phyloP scores from a whole-genome alignment of 2,113 vertebrate genomes.

The Dromaius novaehollandiae region DNA sequence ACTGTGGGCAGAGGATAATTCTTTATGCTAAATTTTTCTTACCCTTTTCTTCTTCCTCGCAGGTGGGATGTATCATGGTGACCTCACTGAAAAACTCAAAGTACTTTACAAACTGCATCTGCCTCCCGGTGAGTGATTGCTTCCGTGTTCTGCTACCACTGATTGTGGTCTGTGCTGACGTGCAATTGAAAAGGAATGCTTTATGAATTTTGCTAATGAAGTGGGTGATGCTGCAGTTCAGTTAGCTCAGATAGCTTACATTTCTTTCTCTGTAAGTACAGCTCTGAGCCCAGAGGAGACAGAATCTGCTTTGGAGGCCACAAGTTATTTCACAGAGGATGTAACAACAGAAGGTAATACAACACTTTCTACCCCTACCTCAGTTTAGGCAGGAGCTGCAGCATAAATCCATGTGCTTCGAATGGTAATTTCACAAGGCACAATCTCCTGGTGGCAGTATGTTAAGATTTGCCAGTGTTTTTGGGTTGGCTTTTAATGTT shows the following conservation, averaged over 20 bases:
- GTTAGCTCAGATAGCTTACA: neutral
- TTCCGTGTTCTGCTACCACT: neutral
- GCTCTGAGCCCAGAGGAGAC: conserved; percentile 91
- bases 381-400: neutral
- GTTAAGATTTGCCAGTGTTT: neutral
- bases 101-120: conserved; percentile 95
- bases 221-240: neutral
- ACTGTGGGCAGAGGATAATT: neutral
- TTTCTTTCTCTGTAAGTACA: conserved; percentile 58
- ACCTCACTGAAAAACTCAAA: conserved; percentile 96
- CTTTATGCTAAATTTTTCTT: neutral
- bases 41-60: neutral
- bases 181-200: neutral
- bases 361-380: neutral
- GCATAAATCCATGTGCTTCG: neutral
- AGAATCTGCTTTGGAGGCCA: conserved; percentile 93
- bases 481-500: neutral
- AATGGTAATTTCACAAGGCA: neutral
- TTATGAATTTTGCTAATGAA: neutral
- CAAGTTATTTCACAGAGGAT: conserved; percentile 90
- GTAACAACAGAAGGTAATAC: conserved; percentile 81
- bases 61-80: conserved; percentile 97
- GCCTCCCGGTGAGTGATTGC: conserved; percentile 85
- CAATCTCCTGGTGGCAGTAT: neutral
- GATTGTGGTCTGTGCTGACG: neutral